These are phyloP conservation scores for Tragulus kanchil DNA, from an alignment of 2,113 vertebrate species.

Conservation along the genomic window DNA sequence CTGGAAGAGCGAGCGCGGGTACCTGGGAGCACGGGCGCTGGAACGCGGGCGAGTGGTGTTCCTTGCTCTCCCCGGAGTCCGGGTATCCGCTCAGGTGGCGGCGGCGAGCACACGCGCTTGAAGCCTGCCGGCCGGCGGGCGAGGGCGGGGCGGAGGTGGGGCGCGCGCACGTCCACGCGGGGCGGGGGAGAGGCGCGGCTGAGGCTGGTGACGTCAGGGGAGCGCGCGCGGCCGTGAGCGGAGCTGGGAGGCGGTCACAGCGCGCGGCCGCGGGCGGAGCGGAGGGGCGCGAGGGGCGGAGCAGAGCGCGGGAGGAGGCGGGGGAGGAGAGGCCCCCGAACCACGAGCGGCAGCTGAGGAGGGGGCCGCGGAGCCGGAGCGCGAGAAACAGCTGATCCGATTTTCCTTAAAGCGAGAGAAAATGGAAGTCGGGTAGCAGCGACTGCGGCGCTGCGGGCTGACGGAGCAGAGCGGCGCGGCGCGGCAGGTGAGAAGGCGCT, in stretches of 20 bases:
- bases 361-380: constrained; percentile 72
- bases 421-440: constrained; percentile 86
- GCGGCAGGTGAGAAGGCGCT: constrained; percentile 85
- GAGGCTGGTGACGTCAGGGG: constrained; percentile 84
- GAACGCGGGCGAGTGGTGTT: too few relatives aligned
- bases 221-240: constrained; percentile 59
- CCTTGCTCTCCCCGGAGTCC: fast-evolving
- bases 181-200: constrained; percentile 64
- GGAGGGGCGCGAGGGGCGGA: constrained; percentile 77
- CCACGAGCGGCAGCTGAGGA: constrained; percentile 64
- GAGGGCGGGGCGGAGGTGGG: not conserved
- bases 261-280: constrained; percentile 69
- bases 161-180: constrained; percentile 30
- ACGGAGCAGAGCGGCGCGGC: constrained; percentile 63
- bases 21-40: not conserved
- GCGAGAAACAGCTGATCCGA: constrained; percentile 61
- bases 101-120: not conserved
- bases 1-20: not conserved
- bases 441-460: constrained; percentile 59
- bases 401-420: constrained; percentile 69
- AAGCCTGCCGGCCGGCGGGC: not conserved
- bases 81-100: fast-evolving
- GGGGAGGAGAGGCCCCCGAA: constrained; percentile 75
- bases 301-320: constrained; percentile 76
- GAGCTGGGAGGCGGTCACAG: constrained; percentile 70